Evolutionary conservation across 2,113 vertebrate species (phyloP), one percentile per base, ranked within the genome.

Genomic region (Ptilonorhynchus violaceus): DNA sequence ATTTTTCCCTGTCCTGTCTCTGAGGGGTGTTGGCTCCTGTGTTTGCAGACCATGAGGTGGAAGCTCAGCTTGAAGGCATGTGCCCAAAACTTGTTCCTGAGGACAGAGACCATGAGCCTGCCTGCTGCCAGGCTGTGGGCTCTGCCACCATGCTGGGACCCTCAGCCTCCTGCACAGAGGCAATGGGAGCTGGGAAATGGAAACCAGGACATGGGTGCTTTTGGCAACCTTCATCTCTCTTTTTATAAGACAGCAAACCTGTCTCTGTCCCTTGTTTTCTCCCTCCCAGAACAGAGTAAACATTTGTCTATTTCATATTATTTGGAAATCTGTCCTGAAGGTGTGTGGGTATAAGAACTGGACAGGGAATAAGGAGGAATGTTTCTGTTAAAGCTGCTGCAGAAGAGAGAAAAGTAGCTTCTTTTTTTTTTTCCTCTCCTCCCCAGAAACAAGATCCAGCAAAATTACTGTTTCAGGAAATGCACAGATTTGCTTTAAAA

Each of bases 391-490:
- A 93, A 70, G 15, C 13, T 84, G 15, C 16, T 67, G 47, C 30
- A 83, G 30, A 19, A 74, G 22, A 75, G 16, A 33, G 25, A 73
- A 74, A 89, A 69, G 15, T 35, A 62, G 24, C 20, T 27, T 39
- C 37, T 10, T 9, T 13, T 15, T 25, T 15, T 25, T 19, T 21
- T 27, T 11, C 0, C 7, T 10, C 12, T 66, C 39, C 6, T 55
- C n/a, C 31, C 41, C 28, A 37, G 55, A 58, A 88, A 56, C 10
- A 44, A 81, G 47, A 53, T 27, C 15, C 33, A 79, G 28, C 11
- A 64, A 78, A 85, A 85, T 47, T 84, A 85, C 35, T 11, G 44
- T 92, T 83, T 88, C 68, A 63, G 44, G 83, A 95, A 67, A 80
- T 56, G 27, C 44, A 69, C 7, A 56, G 47, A 73, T 88, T 83